Evolutionary conservation across 2,888 invertebrate genomes (phyloP).

Genomic region (Limnephilus auricula): DNA sequence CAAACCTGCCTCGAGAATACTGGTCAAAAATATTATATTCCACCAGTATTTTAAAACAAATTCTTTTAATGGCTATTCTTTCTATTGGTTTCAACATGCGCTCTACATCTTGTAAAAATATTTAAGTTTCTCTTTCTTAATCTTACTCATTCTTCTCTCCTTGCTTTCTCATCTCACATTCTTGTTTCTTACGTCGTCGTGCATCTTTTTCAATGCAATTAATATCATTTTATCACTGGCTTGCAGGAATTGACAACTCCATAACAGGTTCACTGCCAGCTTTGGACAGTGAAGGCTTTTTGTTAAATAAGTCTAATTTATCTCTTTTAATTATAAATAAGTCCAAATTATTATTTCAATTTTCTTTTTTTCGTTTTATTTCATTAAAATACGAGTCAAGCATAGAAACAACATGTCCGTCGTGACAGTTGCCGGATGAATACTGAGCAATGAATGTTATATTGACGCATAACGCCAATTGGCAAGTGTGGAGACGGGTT

Average conservation of each 20-base stretch:
- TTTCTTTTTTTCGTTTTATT: too few relatives aligned
- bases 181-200: neutral
- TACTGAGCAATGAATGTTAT: too few relatives aligned
- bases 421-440: too few relatives aligned
- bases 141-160: neutral
- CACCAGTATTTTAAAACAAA: neutral
- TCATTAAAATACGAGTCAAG: too few relatives aligned
- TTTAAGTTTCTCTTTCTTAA: neutral
- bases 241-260: neutral
- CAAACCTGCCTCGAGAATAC: neutral
- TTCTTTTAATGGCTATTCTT: neutral
- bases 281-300: too few relatives aligned
- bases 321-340: too few relatives aligned
- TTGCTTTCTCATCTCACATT: neutral
- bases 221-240: neutral
- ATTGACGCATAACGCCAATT: too few relatives aligned
- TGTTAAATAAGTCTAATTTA: too few relatives aligned
- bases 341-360: too few relatives aligned
- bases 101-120: slow-evolving; percentile 2
- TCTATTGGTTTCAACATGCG: neutral
- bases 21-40: neutral
- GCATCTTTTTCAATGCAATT: neutral
- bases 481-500: too few relatives aligned
- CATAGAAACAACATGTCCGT: too few relatives aligned
- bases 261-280: too few relatives aligned